phyloP scores from a whole-genome alignment of 2,888 invertebrate genomes.

The Xestia ashworthii region DNA sequence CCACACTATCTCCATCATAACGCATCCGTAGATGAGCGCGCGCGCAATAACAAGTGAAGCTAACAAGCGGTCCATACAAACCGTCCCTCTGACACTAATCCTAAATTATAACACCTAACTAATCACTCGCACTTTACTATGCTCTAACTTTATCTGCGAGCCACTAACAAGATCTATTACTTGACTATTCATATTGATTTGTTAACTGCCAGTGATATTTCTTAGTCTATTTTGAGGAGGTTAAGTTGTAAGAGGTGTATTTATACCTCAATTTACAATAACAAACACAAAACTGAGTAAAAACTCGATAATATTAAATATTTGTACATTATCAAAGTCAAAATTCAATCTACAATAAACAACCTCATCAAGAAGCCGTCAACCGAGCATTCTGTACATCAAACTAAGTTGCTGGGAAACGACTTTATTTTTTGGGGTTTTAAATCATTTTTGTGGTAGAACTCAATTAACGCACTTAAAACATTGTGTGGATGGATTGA shows the following conservation, averaged over 20 bases:
- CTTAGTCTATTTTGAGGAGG: constrained; percentile 40
- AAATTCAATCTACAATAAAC: background rate
- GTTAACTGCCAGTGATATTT: constrained; percentile 48
- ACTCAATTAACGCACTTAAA: no score
- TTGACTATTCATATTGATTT: constrained; percentile 49
- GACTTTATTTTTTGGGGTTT: no score
- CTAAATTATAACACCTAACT: constrained; percentile 86
- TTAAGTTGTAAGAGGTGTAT: background rate
- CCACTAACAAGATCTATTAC: constrained; percentile 59
- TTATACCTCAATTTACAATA: background rate
- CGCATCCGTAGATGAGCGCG: constrained; percentile 79
- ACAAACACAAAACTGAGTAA: background rate
- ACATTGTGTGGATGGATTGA: no score
- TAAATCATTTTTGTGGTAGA: no score
- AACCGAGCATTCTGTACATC: no score
- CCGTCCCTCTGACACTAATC: constrained; percentile 82
- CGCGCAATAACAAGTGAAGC: constrained; percentile 87
- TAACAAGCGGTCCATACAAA: constrained; percentile 87
- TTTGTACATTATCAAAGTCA: background rate
- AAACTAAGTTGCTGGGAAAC: no score
- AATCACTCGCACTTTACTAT: constrained; percentile 79
- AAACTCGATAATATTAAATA: constrained; percentile 9
- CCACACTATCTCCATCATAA: constrained; percentile 68
- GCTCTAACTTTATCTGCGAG: constrained; percentile 55
- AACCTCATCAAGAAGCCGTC: no score